phyloP scores from a whole-genome alignment of 2,888 invertebrate genomes.

The Amphipyra berbera region DNA sequence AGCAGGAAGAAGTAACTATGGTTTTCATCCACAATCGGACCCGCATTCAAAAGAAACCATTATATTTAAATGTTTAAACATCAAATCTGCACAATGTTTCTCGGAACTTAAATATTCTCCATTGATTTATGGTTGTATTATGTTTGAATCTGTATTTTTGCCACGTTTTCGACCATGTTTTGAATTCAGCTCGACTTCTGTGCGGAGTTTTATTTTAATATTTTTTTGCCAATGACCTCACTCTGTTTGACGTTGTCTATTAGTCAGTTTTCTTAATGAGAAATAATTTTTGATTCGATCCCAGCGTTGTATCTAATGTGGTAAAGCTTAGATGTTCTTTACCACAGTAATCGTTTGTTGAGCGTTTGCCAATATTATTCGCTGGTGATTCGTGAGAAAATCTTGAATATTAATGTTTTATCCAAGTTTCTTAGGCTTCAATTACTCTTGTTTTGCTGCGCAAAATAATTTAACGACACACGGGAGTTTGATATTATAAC shows the following conservation, averaged over 20 bases:
- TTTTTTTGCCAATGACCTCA: conserved; percentile 35
- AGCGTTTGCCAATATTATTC: conserved; percentile 47
- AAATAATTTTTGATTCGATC: conserved; percentile 34
- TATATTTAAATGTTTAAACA: conserved; percentile 20
- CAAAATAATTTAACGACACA: conserved; percentile 23
- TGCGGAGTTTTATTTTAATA: conserved; percentile 18
- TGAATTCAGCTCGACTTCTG: conserved; percentile 18
- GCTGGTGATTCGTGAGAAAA: conserved; percentile 12
- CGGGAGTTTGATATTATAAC: conserved; percentile 14
- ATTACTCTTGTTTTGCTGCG: conserved; percentile 8
- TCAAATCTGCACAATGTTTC: conserved; percentile 32
- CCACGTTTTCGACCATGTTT: conserved; percentile 32
- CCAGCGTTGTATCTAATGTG: conserved; percentile 33
- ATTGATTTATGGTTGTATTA: conserved; percentile 44
- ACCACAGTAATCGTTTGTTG: conserved; percentile 47
- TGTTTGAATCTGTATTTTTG: conserved; percentile 38
- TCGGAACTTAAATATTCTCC: conserved; percentile 38
- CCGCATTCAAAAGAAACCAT: conserved; percentile 32
- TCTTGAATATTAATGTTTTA: conserved; percentile 29
- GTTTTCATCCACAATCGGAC: conserved; percentile 5
- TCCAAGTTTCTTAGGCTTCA: conserved; percentile 21
- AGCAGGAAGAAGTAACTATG: background rate
- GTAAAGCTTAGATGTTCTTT: conserved; percentile 30
- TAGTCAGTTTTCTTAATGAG: conserved; percentile 44
- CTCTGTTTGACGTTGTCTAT: conserved; percentile 30